These are phyloP conservation scores for Paguma larvata DNA, from an alignment of 2,797 vertebrate species.

Conservation along the genomic window DNA sequence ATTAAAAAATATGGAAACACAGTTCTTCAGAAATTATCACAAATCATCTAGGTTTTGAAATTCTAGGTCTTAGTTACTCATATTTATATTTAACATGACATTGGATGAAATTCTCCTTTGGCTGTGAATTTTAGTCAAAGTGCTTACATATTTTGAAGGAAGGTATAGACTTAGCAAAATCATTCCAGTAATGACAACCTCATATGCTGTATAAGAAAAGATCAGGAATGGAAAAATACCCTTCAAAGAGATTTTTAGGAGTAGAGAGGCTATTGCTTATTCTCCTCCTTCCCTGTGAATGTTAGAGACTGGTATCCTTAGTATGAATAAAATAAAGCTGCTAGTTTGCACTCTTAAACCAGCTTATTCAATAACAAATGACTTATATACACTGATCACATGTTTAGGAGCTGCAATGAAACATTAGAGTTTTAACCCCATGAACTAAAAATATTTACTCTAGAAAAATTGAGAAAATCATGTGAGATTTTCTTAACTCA, in stretches of 20 bases:
- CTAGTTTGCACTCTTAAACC: neutral
- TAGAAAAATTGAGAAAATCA: neutral
- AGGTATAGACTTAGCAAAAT: neutral
- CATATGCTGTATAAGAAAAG: neutral
- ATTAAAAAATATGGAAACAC: neutral
- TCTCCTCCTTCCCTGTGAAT: neutral
- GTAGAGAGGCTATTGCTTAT: neutral
- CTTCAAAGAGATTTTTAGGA: neutral
- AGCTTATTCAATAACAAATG: neutral
- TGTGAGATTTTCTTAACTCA: neutral
- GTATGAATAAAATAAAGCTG: neutral
- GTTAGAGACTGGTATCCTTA: neutral
- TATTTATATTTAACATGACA: neutral
- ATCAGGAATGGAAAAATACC: neutral
- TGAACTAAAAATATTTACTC: neutral
- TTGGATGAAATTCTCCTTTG: neutral
- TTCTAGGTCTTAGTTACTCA: neutral
- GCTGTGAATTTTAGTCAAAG: neutral
- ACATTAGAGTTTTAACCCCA: neutral
- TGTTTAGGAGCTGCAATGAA: neutral
- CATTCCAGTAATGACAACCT: neutral
- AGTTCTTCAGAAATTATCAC: neutral
- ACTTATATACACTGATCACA: neutral
- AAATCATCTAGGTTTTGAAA: neutral
- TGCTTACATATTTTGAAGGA: neutral